These are phyloP conservation scores for Campodea augens DNA, from an alignment of 1,140 invertebrate species.

Conservation along the genomic window DNA sequence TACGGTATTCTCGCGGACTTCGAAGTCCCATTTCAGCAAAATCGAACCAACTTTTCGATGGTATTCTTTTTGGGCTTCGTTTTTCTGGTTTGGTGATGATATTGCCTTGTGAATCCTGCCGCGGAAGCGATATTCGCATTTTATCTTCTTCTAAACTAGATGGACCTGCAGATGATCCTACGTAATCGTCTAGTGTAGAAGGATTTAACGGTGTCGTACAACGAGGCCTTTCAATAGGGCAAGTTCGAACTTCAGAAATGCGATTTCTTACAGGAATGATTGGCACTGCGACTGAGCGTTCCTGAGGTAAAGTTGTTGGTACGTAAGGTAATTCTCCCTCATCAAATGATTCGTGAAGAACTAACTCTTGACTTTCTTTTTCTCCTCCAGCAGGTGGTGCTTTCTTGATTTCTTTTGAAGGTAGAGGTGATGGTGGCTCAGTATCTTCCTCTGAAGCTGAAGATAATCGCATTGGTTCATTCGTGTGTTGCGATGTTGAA, in stretches of 20 bases:
- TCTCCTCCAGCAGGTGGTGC: slow-evolving; percentile 27
- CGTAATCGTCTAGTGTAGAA: slow-evolving; percentile 52
- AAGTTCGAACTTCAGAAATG: slow-evolving; percentile 47
- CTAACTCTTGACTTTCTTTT: slow-evolving; percentile 50
- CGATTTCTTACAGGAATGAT: slow-evolving; percentile 61
- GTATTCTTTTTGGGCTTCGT: slow-evolving; percentile 18
- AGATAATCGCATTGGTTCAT: too few species aligned
- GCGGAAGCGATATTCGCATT: slow-evolving; percentile 44
- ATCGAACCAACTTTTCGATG: slow-evolving; percentile 36
- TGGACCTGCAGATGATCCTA: slow-evolving; percentile 19
- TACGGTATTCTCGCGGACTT: slow-evolving; percentile 21
- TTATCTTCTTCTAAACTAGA: slow-evolving; percentile 31
- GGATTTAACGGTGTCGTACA: slow-evolving; percentile 65
- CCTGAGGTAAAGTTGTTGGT: slow-evolving; percentile 61
- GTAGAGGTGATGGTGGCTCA: too few species aligned
- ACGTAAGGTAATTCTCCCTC: slow-evolving; percentile 73
- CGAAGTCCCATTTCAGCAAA: slow-evolving; percentile 37
- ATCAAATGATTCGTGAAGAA: slow-evolving; percentile 58
- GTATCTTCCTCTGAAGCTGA: too few species aligned
- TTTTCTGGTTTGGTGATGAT: slow-evolving; percentile 11
- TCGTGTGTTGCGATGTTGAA: too few species aligned
- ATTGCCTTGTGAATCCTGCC: slow-evolving; percentile 30
- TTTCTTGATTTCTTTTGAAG: slow-evolving; percentile 14
- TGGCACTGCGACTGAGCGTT: slow-evolving; percentile 56
- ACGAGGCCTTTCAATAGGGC: slow-evolving; percentile 62